Evolutionary conservation across 1,140 invertebrate species (phyloP), one percentile per base, ranked within the genome.

Genomic region (Brachionus rubens): DNA sequence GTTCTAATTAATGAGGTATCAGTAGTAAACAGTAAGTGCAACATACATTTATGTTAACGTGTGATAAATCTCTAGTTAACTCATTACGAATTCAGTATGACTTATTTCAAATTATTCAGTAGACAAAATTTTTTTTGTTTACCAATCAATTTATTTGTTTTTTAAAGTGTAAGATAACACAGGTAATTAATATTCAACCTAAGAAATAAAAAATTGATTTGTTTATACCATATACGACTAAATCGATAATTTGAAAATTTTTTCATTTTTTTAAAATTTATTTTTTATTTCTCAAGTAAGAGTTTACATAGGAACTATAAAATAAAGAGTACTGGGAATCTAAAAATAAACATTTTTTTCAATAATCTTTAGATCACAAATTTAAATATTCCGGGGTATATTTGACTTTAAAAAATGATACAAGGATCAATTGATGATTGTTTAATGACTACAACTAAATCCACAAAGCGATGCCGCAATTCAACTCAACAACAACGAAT

Each of bases 1-100:
- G 41, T 65, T n/a, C 3, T 43, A 65, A 65, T 65, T 65, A 65
- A 65, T 65, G 41, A 65, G 59, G 59, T 65, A 65, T 65, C 36
- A 65, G 41, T 24, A 21, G 12, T 16, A 65, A 65, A 65, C 21
- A 65, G 19, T 24, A 19, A 19, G 10, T 43, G 40, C 36, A 19
- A 33, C 54, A 59, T 36, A 59, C 36, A 36, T 59, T 14, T 33
- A 16, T 3, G 16, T 9, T 24, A 14, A 24, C 28, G 59, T 65
- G 59, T 65, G n/a, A 65, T 41, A 65, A 65, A 65, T 26, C 59
- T 43, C 59, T 43, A 10, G 30, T 62, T 62, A 36, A 16, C 56
- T 62, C 56, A 65, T 65, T 36, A 43, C 21, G 9, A 43, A 65
- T 65, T 59, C 54, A 59, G 33, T 33, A 40, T 7, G 14, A 21